phyloP scores from a whole-genome alignment of 2,888 invertebrate genomes.

The Apantesis nais region DNA sequence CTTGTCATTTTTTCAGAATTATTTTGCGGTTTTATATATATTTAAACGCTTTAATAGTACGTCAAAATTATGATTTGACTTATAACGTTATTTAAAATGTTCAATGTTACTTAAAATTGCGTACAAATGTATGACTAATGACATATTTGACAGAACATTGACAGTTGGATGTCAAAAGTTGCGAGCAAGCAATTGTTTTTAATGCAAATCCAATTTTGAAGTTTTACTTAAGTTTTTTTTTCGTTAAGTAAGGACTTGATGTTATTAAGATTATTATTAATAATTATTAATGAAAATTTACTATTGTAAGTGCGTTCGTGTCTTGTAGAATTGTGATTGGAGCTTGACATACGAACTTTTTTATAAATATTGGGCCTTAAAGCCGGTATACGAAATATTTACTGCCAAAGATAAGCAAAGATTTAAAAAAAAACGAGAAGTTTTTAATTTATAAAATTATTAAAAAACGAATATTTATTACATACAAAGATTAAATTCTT shows the following conservation, averaged over 20 bases:
- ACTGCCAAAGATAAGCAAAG: constrained; percentile 70
- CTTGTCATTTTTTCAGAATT: neutral
- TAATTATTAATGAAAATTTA: constrained; percentile 34
- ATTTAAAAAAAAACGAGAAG: constrained; percentile 36
- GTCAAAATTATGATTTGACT: neutral
- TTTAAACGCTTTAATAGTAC: neutral
- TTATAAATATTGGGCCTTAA: constrained; percentile 33
- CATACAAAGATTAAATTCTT: constrained; percentile 35
- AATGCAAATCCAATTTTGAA: constrained; percentile 33
- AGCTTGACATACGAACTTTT: constrained; percentile 26
- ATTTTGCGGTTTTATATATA: constrained; percentile 1
- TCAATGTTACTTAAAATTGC: neutral
- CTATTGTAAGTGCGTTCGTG: constrained; percentile 38
- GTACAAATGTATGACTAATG: neutral
- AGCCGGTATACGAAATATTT: constrained; percentile 56
- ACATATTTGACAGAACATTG: constrained; percentile 19
- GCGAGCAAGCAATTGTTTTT: constrained; percentile 39
- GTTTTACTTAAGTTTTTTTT: constrained; percentile 37
- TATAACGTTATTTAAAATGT: neutral
- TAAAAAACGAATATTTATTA: constrained; percentile 36
- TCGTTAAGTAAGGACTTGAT: constrained; percentile 42
- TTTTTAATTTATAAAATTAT: constrained; percentile 20
- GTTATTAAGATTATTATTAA: constrained; percentile 28
- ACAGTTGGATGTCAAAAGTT: constrained; percentile 38
- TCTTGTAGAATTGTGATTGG: constrained; percentile 35